Conservation (phyloP, 2,888 invertebrate species). For the Beris morrisii region DNA sequence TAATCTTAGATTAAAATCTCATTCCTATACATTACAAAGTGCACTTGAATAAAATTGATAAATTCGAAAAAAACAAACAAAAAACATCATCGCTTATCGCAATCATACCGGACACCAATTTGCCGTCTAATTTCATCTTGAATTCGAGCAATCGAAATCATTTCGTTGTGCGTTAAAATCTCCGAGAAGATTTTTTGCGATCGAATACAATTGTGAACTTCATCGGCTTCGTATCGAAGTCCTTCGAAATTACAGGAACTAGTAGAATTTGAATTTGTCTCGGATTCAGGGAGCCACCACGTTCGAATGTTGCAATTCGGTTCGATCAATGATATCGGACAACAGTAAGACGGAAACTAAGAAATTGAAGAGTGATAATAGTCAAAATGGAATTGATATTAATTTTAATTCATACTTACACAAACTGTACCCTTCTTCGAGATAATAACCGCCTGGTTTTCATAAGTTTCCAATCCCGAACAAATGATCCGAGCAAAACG, state of each 20-base stretch:
- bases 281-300: slow-evolving; percentile 64
- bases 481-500: slow-evolving; percentile 44
- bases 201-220: slow-evolving; percentile 69
- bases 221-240: slow-evolving; percentile 72
- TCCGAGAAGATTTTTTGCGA: slow-evolving; percentile 68
- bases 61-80: too few species aligned
- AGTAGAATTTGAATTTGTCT: slow-evolving; percentile 62
- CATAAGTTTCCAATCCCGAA: slow-evolving; percentile 42
- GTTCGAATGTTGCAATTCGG: slow-evolving; percentile 62
- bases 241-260: slow-evolving; percentile 75
- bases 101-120: slow-evolving; percentile 63
- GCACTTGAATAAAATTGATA: too few species aligned
- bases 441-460: slow-evolving; percentile 45
- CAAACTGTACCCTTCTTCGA: slow-evolving; percentile 45
- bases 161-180: slow-evolving; percentile 65
- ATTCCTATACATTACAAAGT: too few species aligned
- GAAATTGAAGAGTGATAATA: slow-evolving; percentile 36
- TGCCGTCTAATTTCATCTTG: slow-evolving; percentile 71
- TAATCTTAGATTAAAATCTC: too few species aligned
- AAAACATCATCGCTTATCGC: slow-evolving; percentile 41
- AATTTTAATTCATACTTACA: slow-evolving; percentile 39
- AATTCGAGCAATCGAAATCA: slow-evolving; percentile 66
- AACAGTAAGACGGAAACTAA: slow-evolving; percentile 65
- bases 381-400: neutral
- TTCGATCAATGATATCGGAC: slow-evolving; percentile 64